Evolutionary conservation across 2,888 invertebrate genomes (phyloP), one percentile per base, ranked within the genome.

Genomic region (Conomelus anceps): DNA sequence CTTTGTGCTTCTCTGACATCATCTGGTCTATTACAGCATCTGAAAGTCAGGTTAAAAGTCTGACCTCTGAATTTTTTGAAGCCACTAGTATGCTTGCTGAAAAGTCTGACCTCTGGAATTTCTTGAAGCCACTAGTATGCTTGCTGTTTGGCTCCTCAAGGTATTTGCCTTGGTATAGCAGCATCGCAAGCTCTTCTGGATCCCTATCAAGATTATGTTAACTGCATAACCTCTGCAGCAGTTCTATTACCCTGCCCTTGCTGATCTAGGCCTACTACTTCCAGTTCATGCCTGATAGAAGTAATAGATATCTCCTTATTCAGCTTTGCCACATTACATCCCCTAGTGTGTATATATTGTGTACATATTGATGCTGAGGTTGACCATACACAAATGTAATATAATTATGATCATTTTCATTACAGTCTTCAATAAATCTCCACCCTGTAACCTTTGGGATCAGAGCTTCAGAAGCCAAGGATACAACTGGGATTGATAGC

Each of bases 401-500:
- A 34, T 90, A 91, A 22, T 91, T 89, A 88, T 91, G 91, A 89
- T 91, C 91, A 85, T 91, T 91, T 23, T 86, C 91, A 13, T 89
- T 91, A 34, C 89, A 89, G n/a, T 88, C 88, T n/a, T 89, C 87
- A 22, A 86, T 23, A 22, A 89, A 22, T 34, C 85, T 17, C 85
- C 89, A 85, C 20, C 22, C 84, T 34, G 88, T 41, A 41, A 85
- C 29, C 86, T 22, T 7, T 13, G 29, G 17, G 23, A 22, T 22
- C 41, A 88, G 22, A 13, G 11, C 22, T 63, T 88, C 34, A 22
- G 34, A 88, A 4, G 22, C 88, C 23, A 88, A 41, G 6, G 41
- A 41, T 20, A 88, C 23, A 22, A 41, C 88, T 63, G 34, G 88
- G 41, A 63, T 88, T 22, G 41, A 41, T 22, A 88, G 11, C 63